Conservation (phyloP, 2,113 vertebrate species). For the Myotis brandtii region DNA sequence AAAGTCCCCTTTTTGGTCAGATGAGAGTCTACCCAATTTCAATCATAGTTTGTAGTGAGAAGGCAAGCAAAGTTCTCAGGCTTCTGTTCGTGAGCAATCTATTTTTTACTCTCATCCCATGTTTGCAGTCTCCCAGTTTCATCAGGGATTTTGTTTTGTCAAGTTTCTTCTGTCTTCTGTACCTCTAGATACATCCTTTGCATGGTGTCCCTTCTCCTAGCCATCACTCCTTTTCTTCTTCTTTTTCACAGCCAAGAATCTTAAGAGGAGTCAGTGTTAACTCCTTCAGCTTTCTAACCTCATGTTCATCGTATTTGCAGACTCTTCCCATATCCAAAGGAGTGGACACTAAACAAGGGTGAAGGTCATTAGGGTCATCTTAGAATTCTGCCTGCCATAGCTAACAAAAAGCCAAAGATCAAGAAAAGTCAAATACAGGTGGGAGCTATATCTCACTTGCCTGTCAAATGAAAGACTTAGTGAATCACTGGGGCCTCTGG, state of each 20-base stretch:
- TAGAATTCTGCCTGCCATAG: not conserved
- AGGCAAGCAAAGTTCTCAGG: rapidly evolving
- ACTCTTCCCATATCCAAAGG: not conserved
- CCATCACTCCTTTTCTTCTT: not conserved
- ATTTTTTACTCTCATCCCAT: not conserved
- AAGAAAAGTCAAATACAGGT: not conserved
- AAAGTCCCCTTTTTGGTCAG: not conserved
- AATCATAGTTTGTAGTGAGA: not conserved
- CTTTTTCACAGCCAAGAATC: not conserved
- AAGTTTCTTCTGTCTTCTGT: not conserved
- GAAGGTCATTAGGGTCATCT: not conserved
- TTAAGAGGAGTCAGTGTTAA: not conserved
- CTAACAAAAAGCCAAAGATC: not conserved
- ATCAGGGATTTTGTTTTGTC: not conserved
- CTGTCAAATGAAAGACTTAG: not conserved
- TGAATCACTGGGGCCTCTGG: not conserved
- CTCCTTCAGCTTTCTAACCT: not conserved
- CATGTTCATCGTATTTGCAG: not conserved
- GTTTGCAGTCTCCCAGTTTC: too few relatives aligned
- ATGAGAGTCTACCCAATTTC: not conserved
- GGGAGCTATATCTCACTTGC: not conserved
- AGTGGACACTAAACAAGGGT: not conserved
- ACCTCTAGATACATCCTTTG: not conserved
- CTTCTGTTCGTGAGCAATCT: not conserved
- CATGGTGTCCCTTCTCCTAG: not conserved